Evolutionary conservation across 2,797 vertebrate genomes (phyloP).

Genomic region (Hydrocynus forskahlii): DNA sequence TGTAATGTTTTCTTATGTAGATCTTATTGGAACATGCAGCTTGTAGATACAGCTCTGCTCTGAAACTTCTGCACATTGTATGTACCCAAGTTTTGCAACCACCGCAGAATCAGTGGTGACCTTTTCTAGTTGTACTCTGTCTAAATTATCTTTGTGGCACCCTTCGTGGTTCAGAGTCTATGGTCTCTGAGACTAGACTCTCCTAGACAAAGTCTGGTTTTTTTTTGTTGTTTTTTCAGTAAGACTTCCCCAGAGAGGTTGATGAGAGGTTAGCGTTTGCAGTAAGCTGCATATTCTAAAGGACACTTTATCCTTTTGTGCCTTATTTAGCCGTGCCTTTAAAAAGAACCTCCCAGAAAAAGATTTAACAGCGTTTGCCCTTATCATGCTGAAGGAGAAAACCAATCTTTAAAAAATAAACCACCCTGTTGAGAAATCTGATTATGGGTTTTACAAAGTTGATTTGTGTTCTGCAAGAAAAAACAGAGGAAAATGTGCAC

Average conservation of each 20-base stretch:
- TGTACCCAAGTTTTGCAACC: slow-evolving; percentile 14
- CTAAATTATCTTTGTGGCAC: slow-evolving; percentile 21
- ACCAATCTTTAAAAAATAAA: slow-evolving; percentile 19
- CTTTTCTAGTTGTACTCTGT: slow-evolving; percentile 20
- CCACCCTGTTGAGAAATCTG: slow-evolving; percentile 25
- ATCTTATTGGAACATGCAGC: slow-evolving; percentile 24
- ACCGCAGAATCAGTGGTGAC: slow-evolving; percentile 16
- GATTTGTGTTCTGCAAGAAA: slow-evolving; percentile 8
- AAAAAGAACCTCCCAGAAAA: slow-evolving; percentile 19
- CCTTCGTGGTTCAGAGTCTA: slow-evolving; percentile 22
- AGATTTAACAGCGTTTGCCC: slow-evolving; percentile 23
- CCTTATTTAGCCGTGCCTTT: slow-evolving; percentile 23
- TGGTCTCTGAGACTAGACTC: neutral
- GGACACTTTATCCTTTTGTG: slow-evolving; percentile 19
- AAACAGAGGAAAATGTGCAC: neutral
- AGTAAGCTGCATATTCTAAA: slow-evolving; percentile 29
- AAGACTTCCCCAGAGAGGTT: slow-evolving; percentile 20
- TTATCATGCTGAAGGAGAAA: slow-evolving; percentile 26
- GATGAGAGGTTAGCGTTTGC: slow-evolving; percentile 51
- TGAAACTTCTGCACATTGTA: slow-evolving; percentile 8
- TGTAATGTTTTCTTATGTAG: slow-evolving; percentile 24
- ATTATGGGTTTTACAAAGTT: slow-evolving; percentile 22
- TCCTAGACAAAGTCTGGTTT: neutral
- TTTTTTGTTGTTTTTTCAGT: neutral
- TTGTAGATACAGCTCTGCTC: slow-evolving; percentile 4